Evolutionary conservation across 2,888 invertebrate species (phyloP).

Genomic region (Theretra japonica): DNA sequence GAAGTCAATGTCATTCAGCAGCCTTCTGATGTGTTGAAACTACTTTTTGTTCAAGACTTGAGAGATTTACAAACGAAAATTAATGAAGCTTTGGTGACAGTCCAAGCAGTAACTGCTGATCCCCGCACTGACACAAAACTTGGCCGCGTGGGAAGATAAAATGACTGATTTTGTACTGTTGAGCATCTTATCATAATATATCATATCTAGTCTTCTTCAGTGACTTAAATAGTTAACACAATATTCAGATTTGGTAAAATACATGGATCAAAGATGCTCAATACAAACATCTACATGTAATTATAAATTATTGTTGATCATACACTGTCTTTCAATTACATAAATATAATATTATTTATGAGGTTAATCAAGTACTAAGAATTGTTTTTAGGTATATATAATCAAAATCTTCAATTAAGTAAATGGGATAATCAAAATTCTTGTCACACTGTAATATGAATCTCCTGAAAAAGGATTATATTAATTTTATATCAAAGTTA

Average conservation of each 20-base stretch:
- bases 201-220: background rate
- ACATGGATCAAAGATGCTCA: background rate
- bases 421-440: too few relatives aligned
- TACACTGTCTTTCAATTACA: constrained; percentile 8
- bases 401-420: too few relatives aligned
- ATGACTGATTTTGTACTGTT: constrained; percentile 11
- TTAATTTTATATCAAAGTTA: too few relatives aligned
- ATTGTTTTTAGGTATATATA: background rate
- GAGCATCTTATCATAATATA: background rate
- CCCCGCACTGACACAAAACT: constrained; percentile 98
- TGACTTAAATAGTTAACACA: background rate
- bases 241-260: background rate
- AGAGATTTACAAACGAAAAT: constrained; percentile 95
- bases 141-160: constrained; percentile 93
- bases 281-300: background rate
- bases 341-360: background rate
- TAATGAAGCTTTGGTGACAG: constrained; percentile 96
- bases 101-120: constrained; percentile 97
- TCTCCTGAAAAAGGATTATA: too few relatives aligned
- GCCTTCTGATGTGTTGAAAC: constrained; percentile 88
- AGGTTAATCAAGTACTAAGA: background rate
- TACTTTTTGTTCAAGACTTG: constrained; percentile 93
- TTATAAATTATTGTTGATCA: constrained; percentile 6
- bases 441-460: too few relatives aligned
- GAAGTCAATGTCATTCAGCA: constrained; percentile 67